Percentiles rank a stretch among this genome's conserved stretches.
These are phyloP conservation scores for Morone saxatilis DNA, from an alignment of 2,113 vertebrate species.

Conservation along the genomic window DNA sequence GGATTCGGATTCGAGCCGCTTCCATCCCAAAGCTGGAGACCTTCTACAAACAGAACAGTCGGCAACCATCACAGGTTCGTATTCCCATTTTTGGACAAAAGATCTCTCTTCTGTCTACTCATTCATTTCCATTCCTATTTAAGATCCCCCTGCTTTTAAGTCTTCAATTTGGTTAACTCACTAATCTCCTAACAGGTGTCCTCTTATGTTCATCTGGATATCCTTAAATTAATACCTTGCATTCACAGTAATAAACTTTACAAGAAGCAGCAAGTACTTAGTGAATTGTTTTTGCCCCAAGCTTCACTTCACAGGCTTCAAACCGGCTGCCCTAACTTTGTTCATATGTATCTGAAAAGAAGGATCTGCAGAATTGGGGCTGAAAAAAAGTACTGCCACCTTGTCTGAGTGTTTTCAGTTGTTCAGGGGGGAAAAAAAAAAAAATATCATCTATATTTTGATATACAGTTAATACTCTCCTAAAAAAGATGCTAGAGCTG, in stretches of 20 bases:
- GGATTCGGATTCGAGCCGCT: slow-evolving; percentile 73
- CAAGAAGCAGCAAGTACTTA: neutral
- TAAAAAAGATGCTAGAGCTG: neutral
- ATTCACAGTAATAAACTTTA: neutral
- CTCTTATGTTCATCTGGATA: neutral
- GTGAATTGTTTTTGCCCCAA: neutral
- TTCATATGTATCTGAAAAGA: neutral
- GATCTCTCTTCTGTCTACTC: neutral
- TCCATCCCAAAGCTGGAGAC: slow-evolving; percentile 84
- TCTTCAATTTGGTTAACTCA: neutral
- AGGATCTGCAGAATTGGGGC: neutral
- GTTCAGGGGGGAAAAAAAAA: neutral
- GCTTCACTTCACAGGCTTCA: neutral
- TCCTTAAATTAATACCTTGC: neutral
- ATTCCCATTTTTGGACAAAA: neutral
- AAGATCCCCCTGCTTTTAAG: neutral
- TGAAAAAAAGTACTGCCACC: neutral
- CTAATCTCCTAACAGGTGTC: neutral
- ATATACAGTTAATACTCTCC: neutral
- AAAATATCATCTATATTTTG: neutral
- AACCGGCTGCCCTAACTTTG: neutral
- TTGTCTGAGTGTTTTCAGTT: neutral
- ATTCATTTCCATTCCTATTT: neutral
- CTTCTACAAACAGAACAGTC: slow-evolving; percentile 81
- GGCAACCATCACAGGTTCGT: slow-evolving; percentile 84